Conservation (phyloP, 2,797 vertebrate species). For the Neosalanx taihuensis region DNA sequence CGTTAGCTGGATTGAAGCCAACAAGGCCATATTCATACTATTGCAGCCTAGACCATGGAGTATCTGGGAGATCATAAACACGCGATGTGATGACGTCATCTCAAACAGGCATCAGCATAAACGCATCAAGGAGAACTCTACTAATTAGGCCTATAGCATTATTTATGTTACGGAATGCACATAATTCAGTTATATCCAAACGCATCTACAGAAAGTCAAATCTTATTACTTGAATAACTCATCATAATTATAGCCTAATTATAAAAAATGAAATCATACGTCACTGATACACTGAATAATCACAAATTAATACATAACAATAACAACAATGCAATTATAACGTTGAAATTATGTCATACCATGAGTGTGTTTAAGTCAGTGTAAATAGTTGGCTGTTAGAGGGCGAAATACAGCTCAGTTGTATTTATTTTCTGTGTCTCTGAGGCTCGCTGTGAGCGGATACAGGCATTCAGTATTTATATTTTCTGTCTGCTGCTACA, state of each 20-base stretch:
- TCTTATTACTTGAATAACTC: not conserved
- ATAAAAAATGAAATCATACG: not conserved
- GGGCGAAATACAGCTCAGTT: slow-evolving; percentile 20
- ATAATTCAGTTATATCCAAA: too few species aligned
- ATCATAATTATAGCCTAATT: not conserved
- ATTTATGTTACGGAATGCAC: not conserved
- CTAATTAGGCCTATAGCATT: not conserved
- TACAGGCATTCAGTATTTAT: slow-evolving; percentile 62
- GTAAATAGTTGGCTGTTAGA: not conserved
- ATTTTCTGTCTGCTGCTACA: slow-evolving; percentile 62
- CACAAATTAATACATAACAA: not conserved
- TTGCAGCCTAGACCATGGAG: too few species aligned
- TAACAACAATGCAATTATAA: not conserved
- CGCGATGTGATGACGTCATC: too few species aligned
- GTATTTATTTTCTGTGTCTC: slow-evolving; percentile 30
- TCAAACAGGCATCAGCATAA: too few species aligned
- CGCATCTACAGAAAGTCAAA: not conserved
- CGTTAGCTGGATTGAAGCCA: too few species aligned
- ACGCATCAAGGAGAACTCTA: not conserved
- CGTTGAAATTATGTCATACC: not conserved
- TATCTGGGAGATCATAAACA: too few species aligned
- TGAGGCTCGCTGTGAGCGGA: slow-evolving; percentile 49
- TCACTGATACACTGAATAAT: not conserved
- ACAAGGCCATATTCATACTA: too few species aligned
- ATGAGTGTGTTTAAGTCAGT: not conserved